phyloP scores from a whole-genome alignment of 2,113 vertebrate species.

The Dicentrarchus labrax region DNA sequence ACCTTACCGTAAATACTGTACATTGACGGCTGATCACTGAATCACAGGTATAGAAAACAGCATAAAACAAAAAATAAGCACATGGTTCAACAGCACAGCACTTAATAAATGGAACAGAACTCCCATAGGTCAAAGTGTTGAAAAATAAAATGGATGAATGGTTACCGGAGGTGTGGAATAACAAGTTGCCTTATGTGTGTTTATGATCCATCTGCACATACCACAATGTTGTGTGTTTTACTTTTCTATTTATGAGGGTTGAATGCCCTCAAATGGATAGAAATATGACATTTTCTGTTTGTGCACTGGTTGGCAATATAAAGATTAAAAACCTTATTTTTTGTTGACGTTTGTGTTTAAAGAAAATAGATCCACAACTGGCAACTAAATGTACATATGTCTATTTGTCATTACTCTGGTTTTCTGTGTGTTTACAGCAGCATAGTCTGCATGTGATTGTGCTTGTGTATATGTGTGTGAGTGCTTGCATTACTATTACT shows the following conservation, averaged over 20 bases:
- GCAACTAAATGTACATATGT: background rate
- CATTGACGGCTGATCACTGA: background rate
- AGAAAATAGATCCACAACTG: background rate
- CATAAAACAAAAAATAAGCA: background rate
- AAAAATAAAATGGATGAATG: constrained; percentile 72
- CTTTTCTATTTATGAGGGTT: background rate
- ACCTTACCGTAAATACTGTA: too few species aligned
- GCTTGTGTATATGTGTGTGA: background rate
- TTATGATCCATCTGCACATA: background rate
- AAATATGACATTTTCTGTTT: too few species aligned
- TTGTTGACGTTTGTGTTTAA: background rate
- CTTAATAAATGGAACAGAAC: background rate
- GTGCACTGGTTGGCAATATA: background rate
- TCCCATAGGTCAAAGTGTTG: constrained; percentile 61
- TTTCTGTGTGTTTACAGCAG: too few species aligned
- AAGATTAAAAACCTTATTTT: background rate
- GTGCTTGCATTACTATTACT: background rate
- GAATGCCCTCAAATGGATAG: background rate
- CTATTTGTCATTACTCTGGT: too few species aligned
- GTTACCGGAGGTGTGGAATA: constrained; percentile 80
- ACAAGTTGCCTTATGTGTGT: constrained; percentile 54
- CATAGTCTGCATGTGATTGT: too few species aligned
- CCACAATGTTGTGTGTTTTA: background rate
- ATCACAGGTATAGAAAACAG: background rate
- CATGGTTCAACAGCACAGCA: background rate